phyloP scores from a whole-genome alignment of 1,140 invertebrate genomes.

The Platorchestia sp. region DNA sequence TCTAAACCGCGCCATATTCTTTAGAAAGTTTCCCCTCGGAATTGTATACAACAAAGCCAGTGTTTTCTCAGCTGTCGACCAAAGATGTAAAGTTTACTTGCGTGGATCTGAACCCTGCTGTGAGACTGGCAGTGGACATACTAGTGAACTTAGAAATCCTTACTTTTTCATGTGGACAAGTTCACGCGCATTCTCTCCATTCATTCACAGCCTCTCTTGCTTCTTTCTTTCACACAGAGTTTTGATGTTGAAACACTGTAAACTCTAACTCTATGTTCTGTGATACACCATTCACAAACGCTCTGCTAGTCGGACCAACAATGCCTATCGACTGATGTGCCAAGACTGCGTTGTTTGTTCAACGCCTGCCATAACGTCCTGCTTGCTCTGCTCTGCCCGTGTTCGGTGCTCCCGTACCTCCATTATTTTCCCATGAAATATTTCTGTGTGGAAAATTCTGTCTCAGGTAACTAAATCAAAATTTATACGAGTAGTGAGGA shows the following conservation, averaged over 20 bases:
- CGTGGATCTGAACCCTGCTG: background rate
- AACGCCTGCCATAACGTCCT: background rate
- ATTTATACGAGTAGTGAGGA: too few species aligned
- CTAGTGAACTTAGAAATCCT: background rate
- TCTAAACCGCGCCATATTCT: background rate
- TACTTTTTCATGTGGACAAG: background rate
- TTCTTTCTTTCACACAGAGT: conserved; percentile 5
- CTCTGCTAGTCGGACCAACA: background rate
- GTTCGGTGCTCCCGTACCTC: background rate
- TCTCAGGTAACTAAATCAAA: background rate
- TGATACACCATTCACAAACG: conserved; percentile 9
- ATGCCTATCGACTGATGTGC: background rate
- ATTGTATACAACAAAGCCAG: background rate
- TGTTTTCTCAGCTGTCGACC: background rate
- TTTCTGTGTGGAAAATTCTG: background rate
- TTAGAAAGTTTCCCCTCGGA: background rate
- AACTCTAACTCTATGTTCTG: background rate
- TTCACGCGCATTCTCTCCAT: background rate
- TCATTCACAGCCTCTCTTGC: background rate
- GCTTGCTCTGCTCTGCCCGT: background rate
- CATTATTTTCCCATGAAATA: background rate
- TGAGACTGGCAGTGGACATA: too few species aligned
- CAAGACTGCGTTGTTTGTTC: background rate
- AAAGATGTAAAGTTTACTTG: background rate
- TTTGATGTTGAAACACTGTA: conserved; percentile 39